A percentile compares a stretch with the other conserved stretches of the same genome.
Conservation (phyloP, 2,888 invertebrate genomes). For the Dicycla oo region DNA sequence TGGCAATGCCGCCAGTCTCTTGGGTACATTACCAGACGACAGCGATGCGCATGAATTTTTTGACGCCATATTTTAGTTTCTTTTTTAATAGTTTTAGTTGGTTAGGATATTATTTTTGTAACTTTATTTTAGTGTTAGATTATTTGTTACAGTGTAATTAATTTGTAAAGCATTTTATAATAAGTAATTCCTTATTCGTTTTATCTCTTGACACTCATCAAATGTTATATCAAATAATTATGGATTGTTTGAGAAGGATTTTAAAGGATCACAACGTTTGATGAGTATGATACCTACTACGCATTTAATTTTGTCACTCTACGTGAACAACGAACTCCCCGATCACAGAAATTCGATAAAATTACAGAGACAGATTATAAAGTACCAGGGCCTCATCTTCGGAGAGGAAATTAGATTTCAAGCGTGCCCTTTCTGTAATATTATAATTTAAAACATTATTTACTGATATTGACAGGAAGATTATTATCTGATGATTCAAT, state of each 20-base stretch:
- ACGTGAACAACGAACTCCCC: conserved; percentile 13
- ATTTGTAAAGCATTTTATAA: neutral
- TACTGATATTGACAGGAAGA: conserved; percentile 40
- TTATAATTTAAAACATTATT: conserved; percentile 57
- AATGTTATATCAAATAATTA: conserved; percentile 4
- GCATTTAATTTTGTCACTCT: neutral
- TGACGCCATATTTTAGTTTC: too few species aligned
- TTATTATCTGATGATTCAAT: conserved; percentile 34
- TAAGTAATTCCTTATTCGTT: neutral
- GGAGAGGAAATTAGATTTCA: conserved; percentile 49
- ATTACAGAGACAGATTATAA: conserved; percentile 38
- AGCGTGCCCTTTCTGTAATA: conserved; percentile 27
- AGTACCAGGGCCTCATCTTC: conserved; percentile 35
- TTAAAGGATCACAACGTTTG: too few species aligned
- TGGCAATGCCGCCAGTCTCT: too few species aligned
- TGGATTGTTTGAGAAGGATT: too few species aligned
- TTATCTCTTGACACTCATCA: too few species aligned
- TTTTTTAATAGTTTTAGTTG: too few species aligned
- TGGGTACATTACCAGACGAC: too few species aligned
- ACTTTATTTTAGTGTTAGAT: too few species aligned
- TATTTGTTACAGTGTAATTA: too few species aligned
- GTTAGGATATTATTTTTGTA: too few species aligned
- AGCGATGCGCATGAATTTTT: too few species aligned
- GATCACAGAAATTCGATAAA: conserved; percentile 35
- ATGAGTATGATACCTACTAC: too few species aligned